Conservation (phyloP, 2,797 vertebrate genomes). For the Amblyopsis hoosieri region DNA sequence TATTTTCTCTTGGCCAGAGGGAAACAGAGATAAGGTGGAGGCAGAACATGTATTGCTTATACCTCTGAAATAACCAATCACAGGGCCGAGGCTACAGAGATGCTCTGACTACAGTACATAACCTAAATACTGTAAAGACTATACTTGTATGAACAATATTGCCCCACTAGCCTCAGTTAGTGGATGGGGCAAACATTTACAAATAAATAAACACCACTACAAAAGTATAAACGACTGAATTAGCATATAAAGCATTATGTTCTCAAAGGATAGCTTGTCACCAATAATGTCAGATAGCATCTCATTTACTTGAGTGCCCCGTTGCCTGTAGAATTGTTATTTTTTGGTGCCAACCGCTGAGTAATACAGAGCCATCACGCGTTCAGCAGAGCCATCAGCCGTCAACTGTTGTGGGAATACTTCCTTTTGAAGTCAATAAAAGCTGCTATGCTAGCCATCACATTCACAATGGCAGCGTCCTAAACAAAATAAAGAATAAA, state of each 20-base stretch:
- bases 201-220: neutral
- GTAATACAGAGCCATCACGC: slow-evolving; percentile 29
- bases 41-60: slow-evolving; percentile 28
- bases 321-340: slow-evolving; percentile 19
- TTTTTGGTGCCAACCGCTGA: slow-evolving; percentile 25
- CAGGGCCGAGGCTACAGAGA: slow-evolving; percentile 19
- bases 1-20: slow-evolving; percentile 17
- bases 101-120: slow-evolving; percentile 1
- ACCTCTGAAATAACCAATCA: slow-evolving; percentile 25
- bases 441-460: slow-evolving; percentile 28
- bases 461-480: slow-evolving; percentile 26
- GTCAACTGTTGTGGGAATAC: slow-evolving; percentile 33
- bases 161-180: too few relatives aligned
- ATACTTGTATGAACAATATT: too few relatives aligned
- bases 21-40: slow-evolving; percentile 17
- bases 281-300: neutral
- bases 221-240: neutral
- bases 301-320: neutral
- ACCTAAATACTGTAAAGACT: neutral
- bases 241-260: slow-evolving; percentile 11
- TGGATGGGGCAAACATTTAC: neutral
- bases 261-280: neutral
- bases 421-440: slow-evolving; percentile 48
- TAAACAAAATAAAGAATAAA: slow-evolving; percentile 33
- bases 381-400: slow-evolving; percentile 26